Evolutionary conservation across 2,888 invertebrate species (phyloP).

Genomic region (Deilephila elpenor): DNA sequence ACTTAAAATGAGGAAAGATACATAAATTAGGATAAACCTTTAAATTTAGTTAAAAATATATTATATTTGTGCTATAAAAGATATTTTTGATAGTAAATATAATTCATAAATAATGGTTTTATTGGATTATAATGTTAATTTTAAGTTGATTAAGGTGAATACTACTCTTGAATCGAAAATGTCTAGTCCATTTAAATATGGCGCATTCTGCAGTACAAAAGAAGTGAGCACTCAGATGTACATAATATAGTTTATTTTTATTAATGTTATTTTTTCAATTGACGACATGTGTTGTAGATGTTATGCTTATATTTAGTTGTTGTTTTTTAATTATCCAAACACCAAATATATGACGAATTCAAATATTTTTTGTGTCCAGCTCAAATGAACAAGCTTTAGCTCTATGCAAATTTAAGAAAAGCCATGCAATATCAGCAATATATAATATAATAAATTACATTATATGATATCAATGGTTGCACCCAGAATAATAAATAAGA

Average conservation of each 20-base stretch:
- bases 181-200: not conserved
- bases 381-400: too few relatives aligned
- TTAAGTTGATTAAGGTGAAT: not conserved
- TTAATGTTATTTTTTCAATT: slow-evolving; percentile 19
- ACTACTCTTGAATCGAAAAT: not conserved
- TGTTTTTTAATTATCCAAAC: not conserved
- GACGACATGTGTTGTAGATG: slow-evolving; percentile 21
- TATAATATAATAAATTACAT: too few relatives aligned
- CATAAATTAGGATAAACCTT: not conserved
- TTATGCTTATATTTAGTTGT: slow-evolving; percentile 24
- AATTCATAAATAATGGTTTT: not conserved
- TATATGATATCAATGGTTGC: too few relatives aligned
- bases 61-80: not conserved
- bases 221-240: not conserved
- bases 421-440: too few relatives aligned
- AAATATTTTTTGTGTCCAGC: not conserved
- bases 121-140: not conserved
- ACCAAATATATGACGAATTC: not conserved
- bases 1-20: not conserved
- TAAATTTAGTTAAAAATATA: not conserved
- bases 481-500: not conserved
- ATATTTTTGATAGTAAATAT: not conserved
- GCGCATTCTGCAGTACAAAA: slow-evolving; percentile 1
- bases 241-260: slow-evolving; percentile 11
- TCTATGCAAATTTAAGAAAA: too few relatives aligned